Evolutionary conservation across 2,113 vertebrate species (phyloP).

Genomic region (Labrus mixtus): DNA sequence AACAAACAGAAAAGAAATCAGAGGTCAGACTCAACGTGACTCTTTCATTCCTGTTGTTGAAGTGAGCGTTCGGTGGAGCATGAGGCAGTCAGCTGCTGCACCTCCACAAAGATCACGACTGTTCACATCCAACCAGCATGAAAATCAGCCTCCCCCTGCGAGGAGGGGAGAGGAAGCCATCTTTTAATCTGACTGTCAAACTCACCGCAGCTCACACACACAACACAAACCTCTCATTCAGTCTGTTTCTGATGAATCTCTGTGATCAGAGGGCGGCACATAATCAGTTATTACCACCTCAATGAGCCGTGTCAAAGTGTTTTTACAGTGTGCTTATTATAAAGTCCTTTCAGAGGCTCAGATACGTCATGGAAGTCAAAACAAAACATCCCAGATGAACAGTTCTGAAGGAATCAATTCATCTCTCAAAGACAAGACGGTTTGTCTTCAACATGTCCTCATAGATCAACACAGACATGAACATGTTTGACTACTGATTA

Average conservation of each 20-base stretch:
- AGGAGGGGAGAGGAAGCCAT: not conserved
- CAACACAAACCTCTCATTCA: not conserved
- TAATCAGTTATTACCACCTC: not conserved
- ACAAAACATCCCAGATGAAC: no score
- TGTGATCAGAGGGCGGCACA: not conserved
- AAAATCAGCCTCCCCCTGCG: conserved; percentile 43
- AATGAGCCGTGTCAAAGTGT: not conserved
- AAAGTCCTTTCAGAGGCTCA: no score
- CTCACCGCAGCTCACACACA: no score
- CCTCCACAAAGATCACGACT: conserved; percentile 52
- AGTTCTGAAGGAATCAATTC: no score
- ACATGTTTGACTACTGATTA: no score
- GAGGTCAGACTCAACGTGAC: not conserved
- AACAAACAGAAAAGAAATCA: conserved; percentile 7
- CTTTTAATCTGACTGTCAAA: not conserved
- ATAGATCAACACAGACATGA: no score
- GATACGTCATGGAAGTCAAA: no score
- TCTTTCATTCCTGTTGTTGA: not conserved
- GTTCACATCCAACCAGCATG: conserved; percentile 47
- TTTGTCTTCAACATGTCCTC: no score
- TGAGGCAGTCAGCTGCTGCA: conserved; percentile 71
- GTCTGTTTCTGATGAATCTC: not conserved
- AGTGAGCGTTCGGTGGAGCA: conserved; percentile 6
- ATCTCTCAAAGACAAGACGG: no score
- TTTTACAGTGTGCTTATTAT: no score